Conservation (phyloP, 2,797 vertebrate genomes). For the Setipinna tenuifilis region DNA sequence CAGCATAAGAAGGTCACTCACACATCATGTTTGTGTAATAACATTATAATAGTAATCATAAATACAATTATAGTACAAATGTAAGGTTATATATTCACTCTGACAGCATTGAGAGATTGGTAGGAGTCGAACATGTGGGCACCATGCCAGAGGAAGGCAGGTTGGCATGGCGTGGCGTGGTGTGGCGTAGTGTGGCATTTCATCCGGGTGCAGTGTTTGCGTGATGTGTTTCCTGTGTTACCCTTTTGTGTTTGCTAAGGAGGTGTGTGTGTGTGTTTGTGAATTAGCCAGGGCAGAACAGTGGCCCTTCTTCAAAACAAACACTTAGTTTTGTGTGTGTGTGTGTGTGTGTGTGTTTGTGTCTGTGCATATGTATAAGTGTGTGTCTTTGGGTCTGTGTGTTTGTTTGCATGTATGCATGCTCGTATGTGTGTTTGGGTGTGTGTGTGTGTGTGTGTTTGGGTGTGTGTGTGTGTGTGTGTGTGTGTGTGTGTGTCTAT, state of each 20-base stretch:
- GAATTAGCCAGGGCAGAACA: neutral
- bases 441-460: neutral
- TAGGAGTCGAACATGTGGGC: too few relatives aligned
- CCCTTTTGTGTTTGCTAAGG: neutral
- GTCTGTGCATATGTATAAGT: neutral
- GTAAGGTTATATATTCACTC: too few relatives aligned
- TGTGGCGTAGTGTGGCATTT: neutral
- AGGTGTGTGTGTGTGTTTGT: constrained; percentile 1
- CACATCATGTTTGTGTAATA: too few relatives aligned
- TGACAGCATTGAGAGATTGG: too few relatives aligned
- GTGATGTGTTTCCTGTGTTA: neutral
- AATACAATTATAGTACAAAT: too few relatives aligned
- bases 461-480: constrained; percentile 1
- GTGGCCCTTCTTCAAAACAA: neutral
- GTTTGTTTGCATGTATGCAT: neutral
- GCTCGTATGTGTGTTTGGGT: neutral
- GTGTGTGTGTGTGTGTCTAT: neutral
- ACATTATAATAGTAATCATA: too few relatives aligned
- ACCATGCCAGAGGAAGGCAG: too few relatives aligned
- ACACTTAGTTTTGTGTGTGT: neutral
- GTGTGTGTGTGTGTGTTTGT: neutral
- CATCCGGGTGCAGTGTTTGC: neutral
- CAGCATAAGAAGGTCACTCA: too few relatives aligned
- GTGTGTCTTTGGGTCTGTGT: neutral
- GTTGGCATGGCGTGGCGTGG: neutral